These are phyloP conservation scores for Cebidichthys violaceus DNA, from an alignment of 2,113 vertebrate species.

Conservation along the genomic window DNA sequence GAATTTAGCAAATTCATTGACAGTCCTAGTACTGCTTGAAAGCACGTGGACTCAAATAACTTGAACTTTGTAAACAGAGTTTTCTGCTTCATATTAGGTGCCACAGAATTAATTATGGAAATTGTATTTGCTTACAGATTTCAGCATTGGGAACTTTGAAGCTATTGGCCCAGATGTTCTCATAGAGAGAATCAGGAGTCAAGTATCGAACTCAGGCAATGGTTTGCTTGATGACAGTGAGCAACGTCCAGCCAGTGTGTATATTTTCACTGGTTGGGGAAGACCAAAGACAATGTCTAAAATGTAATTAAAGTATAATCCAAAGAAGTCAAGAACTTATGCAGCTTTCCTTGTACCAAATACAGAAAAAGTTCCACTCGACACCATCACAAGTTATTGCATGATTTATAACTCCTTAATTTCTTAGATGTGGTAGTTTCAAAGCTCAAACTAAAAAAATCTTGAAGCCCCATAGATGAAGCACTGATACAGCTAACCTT, in stretches of 20 bases:
- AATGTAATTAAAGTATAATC: slow-evolving; percentile 26
- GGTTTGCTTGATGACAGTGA: background rate
- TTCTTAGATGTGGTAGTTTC: background rate
- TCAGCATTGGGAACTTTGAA: background rate
- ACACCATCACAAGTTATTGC: background rate
- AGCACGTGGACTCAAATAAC: slow-evolving; percentile 36
- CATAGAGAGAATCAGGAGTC: background rate
- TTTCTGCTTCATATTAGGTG: slow-evolving; percentile 18
- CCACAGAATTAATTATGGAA: background rate
- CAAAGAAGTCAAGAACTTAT: slow-evolving; percentile 20
- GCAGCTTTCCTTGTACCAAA: background rate
- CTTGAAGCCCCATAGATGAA: background rate
- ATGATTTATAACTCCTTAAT: background rate
- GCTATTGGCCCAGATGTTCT: slow-evolving; percentile 10
- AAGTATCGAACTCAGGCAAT: slow-evolving; percentile 3
- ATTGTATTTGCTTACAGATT: background rate
- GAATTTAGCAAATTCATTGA: too few species aligned
- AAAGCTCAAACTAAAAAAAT: background rate
- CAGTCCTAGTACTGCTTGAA: slow-evolving; percentile 13
- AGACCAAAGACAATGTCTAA: background rate
- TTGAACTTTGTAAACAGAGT: background rate
- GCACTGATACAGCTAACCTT: background rate
- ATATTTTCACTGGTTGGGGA: background rate
- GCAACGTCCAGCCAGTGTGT: background rate
- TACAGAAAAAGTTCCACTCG: background rate